Conservation (phyloP, 2,797 vertebrate species). For the Lutjanus campechanus region DNA sequence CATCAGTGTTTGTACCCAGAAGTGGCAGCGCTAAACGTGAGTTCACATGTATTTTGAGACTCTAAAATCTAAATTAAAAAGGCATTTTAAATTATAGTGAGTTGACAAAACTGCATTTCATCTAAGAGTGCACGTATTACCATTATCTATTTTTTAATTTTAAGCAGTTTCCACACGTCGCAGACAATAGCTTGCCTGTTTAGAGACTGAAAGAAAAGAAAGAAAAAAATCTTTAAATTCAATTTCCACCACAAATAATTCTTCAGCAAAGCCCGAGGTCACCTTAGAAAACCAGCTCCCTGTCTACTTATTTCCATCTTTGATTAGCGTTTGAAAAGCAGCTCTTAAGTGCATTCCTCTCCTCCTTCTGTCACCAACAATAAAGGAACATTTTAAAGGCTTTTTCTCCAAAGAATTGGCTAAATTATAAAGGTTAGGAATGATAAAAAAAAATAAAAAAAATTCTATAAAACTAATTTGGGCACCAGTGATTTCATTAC, state of each 20-base stretch:
- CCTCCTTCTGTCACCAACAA: neutral
- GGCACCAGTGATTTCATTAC: neutral
- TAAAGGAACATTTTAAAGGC: neutral
- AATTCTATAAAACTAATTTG: neutral
- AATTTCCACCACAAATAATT: conserved; percentile 1
- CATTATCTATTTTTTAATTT: conserved; percentile 11
- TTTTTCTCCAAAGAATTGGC: neutral
- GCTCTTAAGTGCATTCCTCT: neutral
- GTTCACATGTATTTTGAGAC: neutral
- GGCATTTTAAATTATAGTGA: neutral
- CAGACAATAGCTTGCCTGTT: neutral
- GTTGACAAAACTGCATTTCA: conserved; percentile 1
- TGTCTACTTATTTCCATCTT: neutral
- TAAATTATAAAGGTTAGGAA: neutral
- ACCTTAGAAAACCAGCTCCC: neutral
- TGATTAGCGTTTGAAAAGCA: conserved; percentile 22
- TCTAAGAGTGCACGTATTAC: neutral
- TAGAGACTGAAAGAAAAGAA: neutral
- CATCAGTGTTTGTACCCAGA: neutral
- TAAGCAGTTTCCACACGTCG: conserved; percentile 21
- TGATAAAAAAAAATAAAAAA: neutral
- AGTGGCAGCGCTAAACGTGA: neutral
- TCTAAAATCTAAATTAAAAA: conserved; percentile 9
- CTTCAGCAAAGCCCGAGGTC: neutral
- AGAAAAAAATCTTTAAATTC: neutral